Evolutionary conservation across 2,797 vertebrate species (phyloP).

Genomic region (Loriculus beryllinus): DNA sequence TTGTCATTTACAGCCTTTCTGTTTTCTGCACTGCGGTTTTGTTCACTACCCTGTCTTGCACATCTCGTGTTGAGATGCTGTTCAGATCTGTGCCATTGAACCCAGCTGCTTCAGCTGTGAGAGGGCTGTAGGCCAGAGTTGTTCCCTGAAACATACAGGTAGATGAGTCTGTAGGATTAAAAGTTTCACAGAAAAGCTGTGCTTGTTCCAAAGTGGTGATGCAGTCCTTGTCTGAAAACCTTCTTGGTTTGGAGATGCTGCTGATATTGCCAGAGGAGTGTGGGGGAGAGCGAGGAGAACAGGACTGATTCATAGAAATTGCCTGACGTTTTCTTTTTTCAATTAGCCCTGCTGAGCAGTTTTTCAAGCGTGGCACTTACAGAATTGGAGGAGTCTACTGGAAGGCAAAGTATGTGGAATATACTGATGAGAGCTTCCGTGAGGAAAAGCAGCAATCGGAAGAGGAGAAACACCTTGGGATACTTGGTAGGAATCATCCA

Average conservation of each 20-base stretch:
- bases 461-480: conserved; percentile 75
- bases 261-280: background rate
- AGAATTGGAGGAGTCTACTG: conserved; percentile 74
- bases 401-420: conserved; percentile 77
- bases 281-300: background rate
- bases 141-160: background rate
- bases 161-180: background rate
- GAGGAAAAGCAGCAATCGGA: conserved; percentile 59
- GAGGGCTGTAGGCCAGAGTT: background rate
- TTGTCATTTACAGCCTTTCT: background rate
- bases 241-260: background rate
- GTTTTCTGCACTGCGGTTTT: background rate
- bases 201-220: background rate
- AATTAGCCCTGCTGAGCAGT: conserved; percentile 64
- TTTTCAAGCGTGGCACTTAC: conserved; percentile 57
- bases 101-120: background rate
- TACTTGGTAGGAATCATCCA: conserved; percentile 68
- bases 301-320: background rate
- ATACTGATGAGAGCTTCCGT: conserved; percentile 73
- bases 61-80: background rate
- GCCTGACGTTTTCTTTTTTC: background rate
- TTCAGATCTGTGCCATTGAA: background rate
- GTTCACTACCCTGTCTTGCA: background rate
- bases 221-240: background rate
- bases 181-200: background rate